Percentiles rank a stretch among this genome's conserved stretches.
These are phyloP conservation scores for Idaea straminata DNA, from an alignment of 2,888 invertebrate species.

Conservation along the genomic window DNA sequence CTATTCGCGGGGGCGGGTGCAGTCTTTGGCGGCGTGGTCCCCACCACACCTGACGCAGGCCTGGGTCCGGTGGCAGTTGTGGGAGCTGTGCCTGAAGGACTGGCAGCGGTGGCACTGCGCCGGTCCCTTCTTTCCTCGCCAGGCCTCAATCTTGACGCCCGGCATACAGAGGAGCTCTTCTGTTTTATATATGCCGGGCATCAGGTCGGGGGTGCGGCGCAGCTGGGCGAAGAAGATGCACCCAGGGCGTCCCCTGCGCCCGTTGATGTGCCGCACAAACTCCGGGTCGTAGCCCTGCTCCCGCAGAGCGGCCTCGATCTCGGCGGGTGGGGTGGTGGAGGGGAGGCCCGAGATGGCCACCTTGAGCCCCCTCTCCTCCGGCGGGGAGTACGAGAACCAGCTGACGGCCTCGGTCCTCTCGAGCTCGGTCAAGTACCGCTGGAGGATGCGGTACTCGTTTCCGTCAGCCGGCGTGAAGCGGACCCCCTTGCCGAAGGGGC, in stretches of 20 bases:
- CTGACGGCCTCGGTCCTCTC: slow-evolving; percentile 8
- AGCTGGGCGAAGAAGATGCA: slow-evolving; percentile 23
- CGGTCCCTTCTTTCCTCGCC: slow-evolving; percentile 21
- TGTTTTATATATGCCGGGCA: slow-evolving; percentile 19
- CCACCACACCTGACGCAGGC: slow-evolving; percentile 20
- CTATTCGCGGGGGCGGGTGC: slow-evolving; percentile 14
- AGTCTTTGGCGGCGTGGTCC: slow-evolving; percentile 13
- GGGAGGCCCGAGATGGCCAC: slow-evolving; percentile 7
- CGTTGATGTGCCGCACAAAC: slow-evolving; percentile 3
- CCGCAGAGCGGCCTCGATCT: neutral
- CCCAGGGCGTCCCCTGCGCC: slow-evolving; percentile 14
- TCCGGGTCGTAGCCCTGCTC: slow-evolving; percentile 5
- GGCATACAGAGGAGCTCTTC: slow-evolving; percentile 26
- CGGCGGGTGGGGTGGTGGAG: neutral
- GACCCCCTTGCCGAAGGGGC: slow-evolving; percentile 8
- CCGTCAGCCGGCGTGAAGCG: neutral
- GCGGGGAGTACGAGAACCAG: slow-evolving; percentile 20
- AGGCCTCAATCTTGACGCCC: slow-evolving; percentile 24
- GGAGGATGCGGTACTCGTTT: neutral
- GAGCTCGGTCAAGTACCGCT: slow-evolving; percentile 9
- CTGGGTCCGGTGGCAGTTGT: slow-evolving; percentile 24
- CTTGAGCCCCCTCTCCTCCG: neutral
- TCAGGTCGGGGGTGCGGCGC: slow-evolving; percentile 10
- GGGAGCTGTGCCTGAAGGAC: slow-evolving; percentile 23
- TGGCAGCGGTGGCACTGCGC: slow-evolving; percentile 32